Base-by-base conservation (phyloP, 2,113 vertebrate species). In the Clinocottus analis region DNA sequence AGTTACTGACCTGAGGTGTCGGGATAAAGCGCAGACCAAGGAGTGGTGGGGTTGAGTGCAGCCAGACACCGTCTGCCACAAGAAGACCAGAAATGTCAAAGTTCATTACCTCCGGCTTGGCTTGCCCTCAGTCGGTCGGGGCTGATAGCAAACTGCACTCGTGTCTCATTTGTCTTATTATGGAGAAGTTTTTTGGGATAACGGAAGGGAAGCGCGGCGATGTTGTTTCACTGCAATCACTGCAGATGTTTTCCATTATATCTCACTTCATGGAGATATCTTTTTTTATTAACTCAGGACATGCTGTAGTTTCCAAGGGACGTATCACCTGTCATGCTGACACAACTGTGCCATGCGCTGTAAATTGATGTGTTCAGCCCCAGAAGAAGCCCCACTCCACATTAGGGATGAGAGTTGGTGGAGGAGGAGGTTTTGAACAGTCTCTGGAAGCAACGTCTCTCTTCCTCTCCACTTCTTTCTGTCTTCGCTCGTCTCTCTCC, bases 1-100 rank as follows among this genome's bases (percentile, higher is more conserved):
- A 91, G 89, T 87, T 87, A 89, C 85, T 93, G 91, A 94, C 91
- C 90, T 88, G 85, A 90, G 87, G 88, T 90, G 88, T 72, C 43
- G 66, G 81, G 82, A 77, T 63, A 6, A 67, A 77, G 87, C 84
- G 27, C 69, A 84, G 84, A 88, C 47, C 45, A 61, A 87, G 79
- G 73, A 83, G 80, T 49, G 69, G 76, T 60, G 65, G 84, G 51
- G 84, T 53, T 61, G 71, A 75, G 65, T 41, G 68, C 84, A 82
- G 81, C 62, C 61, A 75, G 85, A 79, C 51, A 60, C 62, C 19
- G 56, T 72, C 75, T 84, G 84, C 77, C 80, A 76, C 74, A 69
- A 7, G 33, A 78, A 75, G 51, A 81, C 82, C 73, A 75, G 35
- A 90, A 84, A 91, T 76, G 87, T 90, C 86, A 83, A 56, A 81